Percentiles rank a stretch among this genome's conserved stretches.
phyloP scores from a whole-genome alignment of 2,888 invertebrate species.

The Chrysolina americana region DNA sequence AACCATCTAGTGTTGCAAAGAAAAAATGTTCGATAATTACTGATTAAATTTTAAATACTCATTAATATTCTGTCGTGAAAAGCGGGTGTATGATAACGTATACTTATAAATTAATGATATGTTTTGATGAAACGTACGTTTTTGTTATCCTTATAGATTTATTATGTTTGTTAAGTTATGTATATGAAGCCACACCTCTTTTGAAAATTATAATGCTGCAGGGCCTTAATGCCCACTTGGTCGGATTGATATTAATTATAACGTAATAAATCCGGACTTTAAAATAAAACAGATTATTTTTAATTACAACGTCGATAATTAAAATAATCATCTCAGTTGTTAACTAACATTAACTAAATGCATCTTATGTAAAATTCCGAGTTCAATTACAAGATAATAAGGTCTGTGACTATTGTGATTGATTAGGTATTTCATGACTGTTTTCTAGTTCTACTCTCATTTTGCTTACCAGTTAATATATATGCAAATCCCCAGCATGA shows the following conservation, averaged over 20 bases:
- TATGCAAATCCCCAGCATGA: conserved; percentile 39
- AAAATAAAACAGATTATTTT: conserved; percentile 59
- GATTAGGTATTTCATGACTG: conserved; percentile 52
- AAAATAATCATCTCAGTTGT: conserved; percentile 61
- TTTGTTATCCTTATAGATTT: conserved; percentile 53
- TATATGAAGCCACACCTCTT: conserved; percentile 58
- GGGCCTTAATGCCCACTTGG: conserved; percentile 54
- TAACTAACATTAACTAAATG: conserved; percentile 63
- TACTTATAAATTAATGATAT: conserved; percentile 58
- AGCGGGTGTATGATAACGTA: conserved; percentile 54
- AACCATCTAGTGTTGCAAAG: conserved; percentile 23
- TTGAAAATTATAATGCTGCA: conserved; percentile 58
- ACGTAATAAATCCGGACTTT: conserved; percentile 59
- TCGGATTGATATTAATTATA: conserved; percentile 64
- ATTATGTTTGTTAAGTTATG: conserved; percentile 56
- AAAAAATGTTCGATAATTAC: conserved; percentile 40
- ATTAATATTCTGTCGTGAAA: conserved; percentile 52
- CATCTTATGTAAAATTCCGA: conserved; percentile 61
- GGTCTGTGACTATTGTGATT: conserved; percentile 56
- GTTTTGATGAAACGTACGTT: conserved; percentile 47
- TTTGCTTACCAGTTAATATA: conserved; percentile 49
- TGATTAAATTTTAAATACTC: conserved; percentile 50
- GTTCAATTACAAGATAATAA: conserved; percentile 61
- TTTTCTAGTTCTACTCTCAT: conserved; percentile 40
- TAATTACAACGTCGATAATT: conserved; percentile 63